phyloP scores from a whole-genome alignment of 2,113 vertebrate genomes.

The Paramisgurnus dabryanus region DNA sequence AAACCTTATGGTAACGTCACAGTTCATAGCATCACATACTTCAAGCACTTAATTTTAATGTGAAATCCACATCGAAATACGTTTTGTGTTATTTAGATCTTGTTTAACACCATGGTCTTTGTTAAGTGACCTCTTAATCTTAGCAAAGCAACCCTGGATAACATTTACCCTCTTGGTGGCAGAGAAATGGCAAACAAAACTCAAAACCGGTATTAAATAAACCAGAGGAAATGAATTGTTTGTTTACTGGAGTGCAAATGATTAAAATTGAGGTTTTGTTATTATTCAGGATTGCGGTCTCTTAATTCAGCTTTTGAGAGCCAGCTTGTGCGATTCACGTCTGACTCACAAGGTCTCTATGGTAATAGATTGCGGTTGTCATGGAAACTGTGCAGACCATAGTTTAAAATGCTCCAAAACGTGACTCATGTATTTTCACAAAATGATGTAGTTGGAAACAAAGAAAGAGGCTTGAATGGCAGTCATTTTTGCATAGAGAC shows the following conservation, averaged over 20 bases:
- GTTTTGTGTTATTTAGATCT: slow-evolving; percentile 1
- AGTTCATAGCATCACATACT: not conserved
- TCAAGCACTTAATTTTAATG: not conserved
- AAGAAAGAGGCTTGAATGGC: not conserved
- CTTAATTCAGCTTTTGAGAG: not conserved
- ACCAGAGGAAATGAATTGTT: not conserved
- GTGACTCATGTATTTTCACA: slow-evolving; percentile 36
- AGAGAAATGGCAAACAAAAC: not conserved
- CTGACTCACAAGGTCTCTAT: slow-evolving; percentile 40
- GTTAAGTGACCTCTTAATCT: slow-evolving; percentile 9
- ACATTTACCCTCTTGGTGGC: not conserved
- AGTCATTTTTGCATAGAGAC: too few species aligned
- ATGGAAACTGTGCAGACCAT: slow-evolving; percentile 40
- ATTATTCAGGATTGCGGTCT: not conserved
- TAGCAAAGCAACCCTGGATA: slow-evolving; percentile 12
- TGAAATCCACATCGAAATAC: not conserved
- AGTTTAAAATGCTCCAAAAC: slow-evolving; percentile 28
- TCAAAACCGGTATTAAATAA: not conserved
- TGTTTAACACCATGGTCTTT: not conserved
- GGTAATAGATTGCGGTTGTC: slow-evolving; percentile 46
- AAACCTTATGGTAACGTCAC: not conserved
- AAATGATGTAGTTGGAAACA: not conserved
- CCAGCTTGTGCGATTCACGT: not conserved
- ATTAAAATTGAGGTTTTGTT: not conserved
- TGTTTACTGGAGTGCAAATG: not conserved